Evolutionary conservation across 2,113 vertebrate species (phyloP).

Genomic region (Proterorhinus semilunaris): DNA sequence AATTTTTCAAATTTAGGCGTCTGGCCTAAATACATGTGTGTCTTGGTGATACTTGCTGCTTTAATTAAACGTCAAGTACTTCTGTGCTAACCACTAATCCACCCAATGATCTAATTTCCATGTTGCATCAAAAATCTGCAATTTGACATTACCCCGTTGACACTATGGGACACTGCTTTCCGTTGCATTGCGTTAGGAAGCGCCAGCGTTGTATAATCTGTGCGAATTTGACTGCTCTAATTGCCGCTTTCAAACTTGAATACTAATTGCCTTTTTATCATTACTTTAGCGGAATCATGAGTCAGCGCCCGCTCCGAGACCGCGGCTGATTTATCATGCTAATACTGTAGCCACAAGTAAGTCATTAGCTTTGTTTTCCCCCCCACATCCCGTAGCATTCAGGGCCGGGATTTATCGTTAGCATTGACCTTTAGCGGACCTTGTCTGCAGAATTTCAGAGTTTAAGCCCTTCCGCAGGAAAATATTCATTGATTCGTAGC

Average conservation of each 20-base stretch:
- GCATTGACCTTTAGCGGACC: conserved; percentile 1
- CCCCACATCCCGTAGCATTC: not conserved
- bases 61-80: too few relatives aligned
- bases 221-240: not conserved
- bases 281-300: not conserved
- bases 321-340: conserved; percentile 8
- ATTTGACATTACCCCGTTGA: not conserved
- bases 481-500: not conserved
- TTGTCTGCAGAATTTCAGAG: conserved; percentile 7
- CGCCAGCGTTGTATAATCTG: not conserved
- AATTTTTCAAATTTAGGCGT: too few relatives aligned
- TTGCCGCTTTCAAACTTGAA: conserved; percentile 5
- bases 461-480: not conserved
- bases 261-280: conserved; percentile 2
- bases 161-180: not conserved
- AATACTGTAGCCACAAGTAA: not conserved
- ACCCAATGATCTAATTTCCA: not conserved
- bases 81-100: not conserved
- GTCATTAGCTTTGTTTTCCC: conserved; percentile 10
- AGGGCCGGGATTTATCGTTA: not conserved
- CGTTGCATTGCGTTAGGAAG: not conserved
- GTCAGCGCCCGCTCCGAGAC: not conserved
- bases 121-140: not conserved
- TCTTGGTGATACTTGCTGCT: too few relatives aligned
- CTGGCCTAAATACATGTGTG: too few relatives aligned